Evolutionary conservation across 1,140 invertebrate genomes (phyloP).

Genomic region (Helicorthomorpha holstii): DNA sequence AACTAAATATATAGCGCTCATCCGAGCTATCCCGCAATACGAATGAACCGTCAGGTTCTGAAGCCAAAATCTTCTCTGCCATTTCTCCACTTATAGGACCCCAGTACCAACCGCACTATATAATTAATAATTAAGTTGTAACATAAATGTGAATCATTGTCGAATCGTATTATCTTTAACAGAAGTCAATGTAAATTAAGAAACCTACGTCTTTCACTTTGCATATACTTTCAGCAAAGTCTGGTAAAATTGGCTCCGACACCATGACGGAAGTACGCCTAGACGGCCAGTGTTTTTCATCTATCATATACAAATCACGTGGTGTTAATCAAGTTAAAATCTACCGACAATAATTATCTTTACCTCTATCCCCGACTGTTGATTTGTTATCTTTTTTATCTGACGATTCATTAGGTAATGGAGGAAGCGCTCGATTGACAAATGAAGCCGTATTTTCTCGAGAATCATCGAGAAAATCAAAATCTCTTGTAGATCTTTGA

Average conservation of each 20-base stretch:
- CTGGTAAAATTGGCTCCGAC: slow-evolving; percentile 18
- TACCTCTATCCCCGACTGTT: no score
- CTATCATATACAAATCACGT: no score
- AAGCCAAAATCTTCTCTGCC: slow-evolving; percentile 80
- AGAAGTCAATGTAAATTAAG: slow-evolving; percentile 4
- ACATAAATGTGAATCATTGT: no score
- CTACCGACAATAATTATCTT: no score
- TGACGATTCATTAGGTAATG: slow-evolving; percentile 26
- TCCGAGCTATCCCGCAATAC: slow-evolving; percentile 94
- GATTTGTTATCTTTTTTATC: neutral
- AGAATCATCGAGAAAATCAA: no score
- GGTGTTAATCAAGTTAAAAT: no score
- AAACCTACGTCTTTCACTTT: slow-evolving; percentile 79
- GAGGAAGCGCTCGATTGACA: slow-evolving; percentile 56
- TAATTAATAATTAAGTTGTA: slow-evolving; percentile 15
- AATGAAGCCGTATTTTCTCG: slow-evolving; percentile 19
- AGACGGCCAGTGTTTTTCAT: no score
- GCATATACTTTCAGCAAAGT: slow-evolving; percentile 80
- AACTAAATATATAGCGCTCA: slow-evolving; percentile 91
- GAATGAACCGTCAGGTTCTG: slow-evolving; percentile 81
- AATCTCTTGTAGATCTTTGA: no score
- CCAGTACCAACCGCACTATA: slow-evolving; percentile 95
- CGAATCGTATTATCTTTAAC: no score
- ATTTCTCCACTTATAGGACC: slow-evolving; percentile 85
- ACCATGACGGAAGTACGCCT: neutral